Percentiles rank a stretch among this genome's conserved stretches.
Conservation (phyloP, 1,140 invertebrate species). For the Pseudoatta argentina region DNA sequence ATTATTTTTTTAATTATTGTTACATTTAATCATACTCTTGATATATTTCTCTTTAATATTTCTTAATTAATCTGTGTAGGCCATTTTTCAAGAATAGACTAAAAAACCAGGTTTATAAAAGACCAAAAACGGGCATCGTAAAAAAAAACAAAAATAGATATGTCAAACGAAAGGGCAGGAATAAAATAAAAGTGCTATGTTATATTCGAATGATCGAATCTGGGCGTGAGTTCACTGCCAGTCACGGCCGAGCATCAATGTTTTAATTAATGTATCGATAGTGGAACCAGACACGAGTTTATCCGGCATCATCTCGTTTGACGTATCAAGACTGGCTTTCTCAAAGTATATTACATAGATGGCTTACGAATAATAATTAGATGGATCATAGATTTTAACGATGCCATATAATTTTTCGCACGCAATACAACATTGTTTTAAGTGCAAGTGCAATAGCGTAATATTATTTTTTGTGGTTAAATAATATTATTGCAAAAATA, state of each 20-base stretch:
- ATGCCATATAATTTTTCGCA: conserved; percentile 26
- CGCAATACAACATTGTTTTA: background rate
- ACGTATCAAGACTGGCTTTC: conserved; percentile 61
- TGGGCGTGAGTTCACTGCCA: conserved; percentile 79
- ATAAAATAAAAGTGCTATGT: conserved; percentile 55
- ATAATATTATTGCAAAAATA: conserved; percentile 30
- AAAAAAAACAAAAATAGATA: background rate
- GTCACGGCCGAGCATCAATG: conserved; percentile 71
- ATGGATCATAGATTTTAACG: conserved; percentile 31
- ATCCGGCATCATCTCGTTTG: conserved; percentile 54
- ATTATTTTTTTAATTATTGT: background rate
- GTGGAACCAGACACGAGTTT: conserved; percentile 55
- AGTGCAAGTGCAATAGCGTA: background rate
- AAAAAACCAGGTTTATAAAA: background rate
- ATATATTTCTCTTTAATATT: background rate
- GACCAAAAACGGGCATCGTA: background rate
- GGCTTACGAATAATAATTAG: conserved; percentile 75
- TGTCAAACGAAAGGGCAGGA: conserved; percentile 22
- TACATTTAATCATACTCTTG: background rate
- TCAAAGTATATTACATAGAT: conserved; percentile 45
- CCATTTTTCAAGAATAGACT: background rate
- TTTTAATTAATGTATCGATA: conserved; percentile 83
- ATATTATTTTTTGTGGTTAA: conserved; percentile 34
- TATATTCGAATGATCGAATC: conserved; percentile 71
- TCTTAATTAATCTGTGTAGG: conserved; percentile 59